A percentile compares a stretch with the other conserved stretches of the same genome.
phyloP scores from a whole-genome alignment of 2,113 vertebrate genomes.

The Crotalus helleri region DNA sequence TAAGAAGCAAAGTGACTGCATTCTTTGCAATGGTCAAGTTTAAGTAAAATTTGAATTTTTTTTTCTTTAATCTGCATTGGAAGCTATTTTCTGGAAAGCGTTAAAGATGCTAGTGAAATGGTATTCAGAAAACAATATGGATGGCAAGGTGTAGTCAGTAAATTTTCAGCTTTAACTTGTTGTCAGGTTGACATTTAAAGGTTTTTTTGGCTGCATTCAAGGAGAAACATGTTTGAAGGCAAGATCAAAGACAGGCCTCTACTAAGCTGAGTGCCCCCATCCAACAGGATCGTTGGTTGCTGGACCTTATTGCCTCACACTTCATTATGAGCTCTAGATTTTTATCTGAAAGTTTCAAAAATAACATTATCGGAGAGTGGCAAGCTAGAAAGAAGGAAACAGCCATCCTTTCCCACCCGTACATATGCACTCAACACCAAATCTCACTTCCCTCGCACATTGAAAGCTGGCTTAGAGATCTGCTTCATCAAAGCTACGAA shows the following conservation, averaged over 20 bases:
- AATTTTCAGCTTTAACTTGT: neutral
- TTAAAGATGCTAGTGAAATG: neutral
- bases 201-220: neutral
- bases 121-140: neutral
- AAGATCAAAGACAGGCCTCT: neutral
- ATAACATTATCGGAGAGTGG: neutral
- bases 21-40: neutral
- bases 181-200: neutral
- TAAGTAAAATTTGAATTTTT: neutral
- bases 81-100: neutral
- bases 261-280: neutral
- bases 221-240: neutral
- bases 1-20: neutral
- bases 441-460: neutral
- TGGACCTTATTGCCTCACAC: neutral
- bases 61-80: neutral
- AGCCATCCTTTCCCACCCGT: neutral
- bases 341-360: neutral
- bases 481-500: neutral
- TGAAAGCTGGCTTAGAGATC: neutral
- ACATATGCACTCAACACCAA: neutral
- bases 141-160: neutral
- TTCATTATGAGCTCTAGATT: constrained; percentile 11
- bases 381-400: neutral
- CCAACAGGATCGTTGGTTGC: neutral